Conservation (phyloP, 2,113 vertebrate species). For the Ptyas mucosa region DNA sequence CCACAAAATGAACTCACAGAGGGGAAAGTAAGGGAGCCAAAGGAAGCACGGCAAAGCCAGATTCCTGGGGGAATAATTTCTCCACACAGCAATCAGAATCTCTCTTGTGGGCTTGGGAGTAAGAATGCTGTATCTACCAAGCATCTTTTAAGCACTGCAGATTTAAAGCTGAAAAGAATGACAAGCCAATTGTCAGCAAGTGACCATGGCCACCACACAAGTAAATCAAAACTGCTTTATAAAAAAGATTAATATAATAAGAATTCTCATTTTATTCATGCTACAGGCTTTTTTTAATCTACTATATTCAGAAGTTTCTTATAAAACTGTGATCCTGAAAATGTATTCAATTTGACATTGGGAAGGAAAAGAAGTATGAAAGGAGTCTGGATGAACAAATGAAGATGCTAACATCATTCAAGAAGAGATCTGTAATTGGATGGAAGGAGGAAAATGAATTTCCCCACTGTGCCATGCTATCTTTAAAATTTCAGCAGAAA, state of each 20-base stretch:
- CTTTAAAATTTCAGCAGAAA: conserved; percentile 56
- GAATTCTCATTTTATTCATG: conserved; percentile 65
- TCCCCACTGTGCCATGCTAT: conserved; percentile 46
- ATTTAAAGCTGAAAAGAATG: conserved; percentile 48
- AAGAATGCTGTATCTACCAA: conserved; percentile 26
- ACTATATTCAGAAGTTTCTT: conserved; percentile 71
- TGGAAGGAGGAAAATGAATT: neutral
- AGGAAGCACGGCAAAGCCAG: conserved; percentile 58
- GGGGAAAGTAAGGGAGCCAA: conserved; percentile 59
- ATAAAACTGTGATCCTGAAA: conserved; percentile 72
- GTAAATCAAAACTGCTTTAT: conserved; percentile 68
- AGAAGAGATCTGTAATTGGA: conserved; percentile 33
- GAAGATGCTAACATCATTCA: conserved; percentile 52
- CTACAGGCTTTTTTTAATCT: conserved; percentile 61
- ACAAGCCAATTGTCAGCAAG: conserved; percentile 48
- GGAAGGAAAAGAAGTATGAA: conserved; percentile 46
- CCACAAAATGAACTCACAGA: conserved; percentile 59
- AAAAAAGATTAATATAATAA: conserved; percentile 81
- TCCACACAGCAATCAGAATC: conserved; percentile 40
- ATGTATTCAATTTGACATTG: conserved; percentile 60
- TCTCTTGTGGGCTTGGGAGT: conserved; percentile 19
- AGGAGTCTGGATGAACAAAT: conserved; percentile 57
- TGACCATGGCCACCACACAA: conserved; percentile 55
- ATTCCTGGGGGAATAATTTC: conserved; percentile 29
- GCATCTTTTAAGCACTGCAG: conserved; percentile 37